Conservation (phyloP, 2,888 invertebrate genomes). For the Agrotis ipsilon region DNA sequence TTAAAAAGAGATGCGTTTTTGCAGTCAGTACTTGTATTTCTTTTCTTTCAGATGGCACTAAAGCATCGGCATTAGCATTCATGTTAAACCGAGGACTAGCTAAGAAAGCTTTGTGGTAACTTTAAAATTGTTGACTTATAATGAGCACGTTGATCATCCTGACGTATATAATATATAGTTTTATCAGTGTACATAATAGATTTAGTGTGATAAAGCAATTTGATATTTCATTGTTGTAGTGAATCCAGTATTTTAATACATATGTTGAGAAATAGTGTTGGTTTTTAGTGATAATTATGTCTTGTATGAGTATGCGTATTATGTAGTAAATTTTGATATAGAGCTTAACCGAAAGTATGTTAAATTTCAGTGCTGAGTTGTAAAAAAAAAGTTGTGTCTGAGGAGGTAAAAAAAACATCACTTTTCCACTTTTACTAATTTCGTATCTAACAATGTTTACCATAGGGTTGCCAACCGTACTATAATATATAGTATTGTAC, state of each 20-base stretch:
- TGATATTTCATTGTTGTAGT: constrained; percentile 83
- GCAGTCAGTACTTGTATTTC: constrained; percentile 65
- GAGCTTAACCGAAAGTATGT: constrained; percentile 66
- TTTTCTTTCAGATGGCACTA: constrained; percentile 81
- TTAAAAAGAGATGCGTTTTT: constrained; percentile 49
- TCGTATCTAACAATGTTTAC: no score
- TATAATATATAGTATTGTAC: no score
- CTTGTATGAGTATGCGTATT: constrained; percentile 81
- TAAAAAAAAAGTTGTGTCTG: no score
- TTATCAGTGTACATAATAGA: constrained; percentile 86
- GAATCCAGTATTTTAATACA: constrained; percentile 86
- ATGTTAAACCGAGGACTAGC: constrained; percentile 54
- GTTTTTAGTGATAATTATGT: constrained; percentile 77
- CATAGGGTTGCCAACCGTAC: no score
- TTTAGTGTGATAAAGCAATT: constrained; percentile 80
- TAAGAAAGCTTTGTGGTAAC: constrained; percentile 63
- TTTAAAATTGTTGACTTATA: constrained; percentile 79
- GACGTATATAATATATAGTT: constrained; percentile 76
- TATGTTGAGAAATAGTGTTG: constrained; percentile 82
- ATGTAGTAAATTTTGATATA: constrained; percentile 80
- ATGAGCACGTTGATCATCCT: constrained; percentile 88
- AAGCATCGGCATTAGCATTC: constrained; percentile 66
- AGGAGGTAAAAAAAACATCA: no score
- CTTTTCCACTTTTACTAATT: no score
- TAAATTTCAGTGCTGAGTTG: constrained; percentile 56